Conservation (phyloP, 2,888 invertebrate genomes). For the Xanthia togata region DNA sequence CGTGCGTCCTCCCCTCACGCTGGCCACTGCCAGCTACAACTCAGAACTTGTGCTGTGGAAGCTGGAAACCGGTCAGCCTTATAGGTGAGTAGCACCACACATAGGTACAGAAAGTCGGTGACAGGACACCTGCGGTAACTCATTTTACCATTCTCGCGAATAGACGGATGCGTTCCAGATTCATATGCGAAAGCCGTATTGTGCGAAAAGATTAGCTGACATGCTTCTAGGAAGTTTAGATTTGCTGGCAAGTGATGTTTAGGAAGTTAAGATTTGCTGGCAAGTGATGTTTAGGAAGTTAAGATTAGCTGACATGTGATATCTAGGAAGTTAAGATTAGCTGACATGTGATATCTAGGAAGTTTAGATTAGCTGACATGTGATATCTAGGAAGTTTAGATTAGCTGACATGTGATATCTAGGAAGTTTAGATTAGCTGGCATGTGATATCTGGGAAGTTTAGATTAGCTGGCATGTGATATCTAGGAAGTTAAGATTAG, state of each 20-base stretch:
- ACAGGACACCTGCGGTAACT: background rate
- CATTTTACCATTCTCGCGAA: background rate
- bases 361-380: too few relatives aligned
- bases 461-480: background rate
- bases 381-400: too few relatives aligned
- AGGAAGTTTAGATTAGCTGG: too few relatives aligned
- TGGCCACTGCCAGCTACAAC: slow-evolving; percentile 94
- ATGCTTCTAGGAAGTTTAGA: too few relatives aligned
- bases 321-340: too few relatives aligned
- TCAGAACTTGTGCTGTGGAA: slow-evolving; percentile 96
- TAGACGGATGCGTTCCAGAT: background rate
- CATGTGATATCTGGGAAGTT: too few relatives aligned
- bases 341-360: background rate
- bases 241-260: too few relatives aligned
- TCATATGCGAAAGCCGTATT: background rate
- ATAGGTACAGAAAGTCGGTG: background rate
- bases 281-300: too few relatives aligned
- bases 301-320: too few relatives aligned
- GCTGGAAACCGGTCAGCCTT: slow-evolving; percentile 95
- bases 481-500: too few relatives aligned
- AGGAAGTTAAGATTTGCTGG: too few relatives aligned
- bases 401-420: background rate
- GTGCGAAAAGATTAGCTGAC: background rate
- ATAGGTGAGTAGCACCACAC: slow-evolving; percentile 78
- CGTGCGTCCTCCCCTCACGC: slow-evolving; percentile 91